Conservation (phyloP, 2,113 vertebrate species). For the Leucopternis melanops region DNA sequence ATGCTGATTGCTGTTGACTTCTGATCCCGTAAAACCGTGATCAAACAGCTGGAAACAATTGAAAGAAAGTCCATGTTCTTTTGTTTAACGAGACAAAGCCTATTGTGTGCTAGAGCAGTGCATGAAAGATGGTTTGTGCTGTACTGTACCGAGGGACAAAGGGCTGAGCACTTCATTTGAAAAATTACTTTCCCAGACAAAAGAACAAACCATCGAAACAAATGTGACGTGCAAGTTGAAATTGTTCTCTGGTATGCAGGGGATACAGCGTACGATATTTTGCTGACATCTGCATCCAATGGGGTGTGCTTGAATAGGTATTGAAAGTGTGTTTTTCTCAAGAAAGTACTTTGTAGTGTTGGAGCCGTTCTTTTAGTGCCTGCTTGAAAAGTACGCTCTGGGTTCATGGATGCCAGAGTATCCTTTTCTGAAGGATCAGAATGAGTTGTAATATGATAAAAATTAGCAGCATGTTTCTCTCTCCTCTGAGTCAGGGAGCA, state of each 20-base stretch:
- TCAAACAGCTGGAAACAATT: slow-evolving; percentile 71
- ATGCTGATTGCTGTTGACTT: slow-evolving; percentile 61
- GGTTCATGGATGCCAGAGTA: neutral
- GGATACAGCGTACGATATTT: slow-evolving; percentile 16
- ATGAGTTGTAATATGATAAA: slow-evolving; percentile 4
- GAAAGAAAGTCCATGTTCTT: slow-evolving; percentile 61
- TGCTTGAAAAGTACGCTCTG: neutral
- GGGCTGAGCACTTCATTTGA: slow-evolving; percentile 45
- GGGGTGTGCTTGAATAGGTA: slow-evolving; percentile 29
- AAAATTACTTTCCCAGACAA: slow-evolving; percentile 67
- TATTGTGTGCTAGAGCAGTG: slow-evolving; percentile 50
- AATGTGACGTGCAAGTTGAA: neutral
- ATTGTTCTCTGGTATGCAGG: slow-evolving; percentile 44
- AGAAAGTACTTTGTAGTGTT: slow-evolving; percentile 10
- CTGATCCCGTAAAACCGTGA: slow-evolving; percentile 28
- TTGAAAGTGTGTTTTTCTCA: slow-evolving; percentile 32
- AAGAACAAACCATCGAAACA: slow-evolving; percentile 13
- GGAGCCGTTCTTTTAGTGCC: neutral
- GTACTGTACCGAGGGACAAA: slow-evolving; percentile 34
- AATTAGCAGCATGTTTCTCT: neutral
- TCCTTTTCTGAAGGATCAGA: neutral
- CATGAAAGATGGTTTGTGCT: slow-evolving; percentile 51
- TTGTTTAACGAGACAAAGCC: slow-evolving; percentile 72
- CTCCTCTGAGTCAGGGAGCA: neutral
- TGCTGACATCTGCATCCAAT: slow-evolving; percentile 37